Evolutionary conservation across 1,140 invertebrate species (phyloP).

Genomic region (Ostrea denselamellosa): DNA sequence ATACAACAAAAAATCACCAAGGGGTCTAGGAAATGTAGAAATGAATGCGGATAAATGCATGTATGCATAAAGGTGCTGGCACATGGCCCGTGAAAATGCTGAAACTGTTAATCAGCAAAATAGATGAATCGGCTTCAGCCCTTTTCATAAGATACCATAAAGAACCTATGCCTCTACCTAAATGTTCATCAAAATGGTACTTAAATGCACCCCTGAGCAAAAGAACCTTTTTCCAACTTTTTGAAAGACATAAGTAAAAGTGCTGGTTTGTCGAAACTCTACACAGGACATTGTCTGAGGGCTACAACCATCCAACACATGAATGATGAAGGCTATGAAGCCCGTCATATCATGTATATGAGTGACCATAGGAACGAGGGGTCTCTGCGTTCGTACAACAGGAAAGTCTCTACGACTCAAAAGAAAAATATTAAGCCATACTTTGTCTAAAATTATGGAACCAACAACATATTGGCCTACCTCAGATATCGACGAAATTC

Average conservation of each 20-base stretch:
- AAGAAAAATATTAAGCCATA: not conserved
- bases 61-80: not conserved
- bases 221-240: no score
- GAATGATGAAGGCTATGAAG: conserved; percentile 6
- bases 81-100: conserved; percentile 31
- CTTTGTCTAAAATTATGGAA: no score
- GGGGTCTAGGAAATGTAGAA: no score
- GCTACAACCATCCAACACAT: not conserved
- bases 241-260: no score
- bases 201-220: no score
- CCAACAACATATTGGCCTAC: no score
- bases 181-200: not conserved
- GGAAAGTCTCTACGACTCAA: not conserved
- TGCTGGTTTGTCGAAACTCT: no score
- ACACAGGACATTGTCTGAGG: conserved; percentile 26
- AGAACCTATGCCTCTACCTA: not conserved
- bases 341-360: conserved; percentile 16
- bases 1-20: no score
- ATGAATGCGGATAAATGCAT: conserved; percentile 35
- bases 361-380: not conserved
- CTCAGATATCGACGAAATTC: no score
- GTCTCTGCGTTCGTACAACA: not conserved
- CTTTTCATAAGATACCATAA: not conserved
- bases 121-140: not conserved
- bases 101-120: conserved; percentile 1